Conservation (phyloP, 2,888 invertebrate species). For the Drosophila incognita region DNA sequence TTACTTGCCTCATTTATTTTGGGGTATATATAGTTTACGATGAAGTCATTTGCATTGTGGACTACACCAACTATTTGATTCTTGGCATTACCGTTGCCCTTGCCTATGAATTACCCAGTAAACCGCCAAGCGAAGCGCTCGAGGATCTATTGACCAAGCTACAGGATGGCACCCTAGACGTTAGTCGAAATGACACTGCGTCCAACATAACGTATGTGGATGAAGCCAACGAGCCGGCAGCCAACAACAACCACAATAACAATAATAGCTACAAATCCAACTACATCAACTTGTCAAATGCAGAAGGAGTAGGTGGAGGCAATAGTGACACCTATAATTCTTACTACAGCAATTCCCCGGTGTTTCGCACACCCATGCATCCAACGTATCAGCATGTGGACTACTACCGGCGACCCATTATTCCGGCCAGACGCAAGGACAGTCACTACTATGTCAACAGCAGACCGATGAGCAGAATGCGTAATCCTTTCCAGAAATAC, state of each 20-base stretch:
- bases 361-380: constrained; percentile 75
- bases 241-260: neutral
- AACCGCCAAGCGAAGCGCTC: constrained; percentile 85
- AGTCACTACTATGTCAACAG: constrained; percentile 56
- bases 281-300: constrained; percentile 56
- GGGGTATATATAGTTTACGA: constrained; percentile 82
- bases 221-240: constrained; percentile 18
- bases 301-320: constrained; percentile 12
- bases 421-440: constrained; percentile 56
- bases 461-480: constrained; percentile 35
- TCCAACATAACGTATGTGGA: constrained; percentile 76
- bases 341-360: constrained; percentile 59
- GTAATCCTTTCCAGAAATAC: constrained; percentile 71
- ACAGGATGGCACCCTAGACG: constrained; percentile 78
- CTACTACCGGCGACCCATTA: constrained; percentile 45
- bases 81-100: constrained; percentile 91
- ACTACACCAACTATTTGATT: constrained; percentile 86
- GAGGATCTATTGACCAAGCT: constrained; percentile 77
- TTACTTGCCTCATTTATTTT: constrained; percentile 38
- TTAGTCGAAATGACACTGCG: constrained; percentile 81
- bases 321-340: constrained; percentile 39
- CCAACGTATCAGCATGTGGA: constrained; percentile 49
- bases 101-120: constrained; percentile 91
- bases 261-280: constrained; percentile 46
- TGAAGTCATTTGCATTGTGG: constrained; percentile 84